Base-by-base conservation (phyloP, 1,140 invertebrate species). In the Centruroides sculpturatus region DNA sequence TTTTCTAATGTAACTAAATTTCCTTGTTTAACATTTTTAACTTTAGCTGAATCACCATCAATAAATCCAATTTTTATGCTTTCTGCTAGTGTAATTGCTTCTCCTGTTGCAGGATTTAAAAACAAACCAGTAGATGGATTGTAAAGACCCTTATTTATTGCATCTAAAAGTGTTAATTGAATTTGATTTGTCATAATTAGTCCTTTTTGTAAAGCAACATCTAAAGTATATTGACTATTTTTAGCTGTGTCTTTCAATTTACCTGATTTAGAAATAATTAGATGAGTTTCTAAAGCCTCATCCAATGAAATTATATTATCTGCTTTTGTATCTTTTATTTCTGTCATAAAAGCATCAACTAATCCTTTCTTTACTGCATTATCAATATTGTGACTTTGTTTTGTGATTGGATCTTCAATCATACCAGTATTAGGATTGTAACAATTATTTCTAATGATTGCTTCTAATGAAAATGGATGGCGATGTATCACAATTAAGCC, bases 131-230 rank as follows among this genome's bases (percentile, higher is more conserved):
- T 84, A 64, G 82, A 78, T 4, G 83, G 78, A 55, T 81, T 81
- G 71, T 91, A 91, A 72, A 89, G 85, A 68, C 87, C 87, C 67
- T 84, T 79, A 65, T 85, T 78, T 59, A 94, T 82, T 51, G 85
- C 79, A 70, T 89, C 84, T 50, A 85, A 80, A 46, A 90, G 74
- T 56, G 82, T 81, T 69, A 84, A 81, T 8, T 81, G 81, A 35
- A 85, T 77, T n/a, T 78, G 75, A 66, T 83, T 82, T 8, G 86
- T 87, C 46, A 81, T 76, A 36, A 90, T 81, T 34, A 88, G 72
- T 41, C 81, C 79, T 71, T 80, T 78, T 62, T 83, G 73, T 7
- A 89, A 70, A 47, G 86, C 87, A 64, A 80, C 76, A 69, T 86
- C 80, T 67, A 89, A 79, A 53, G 83, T 78, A 58, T 88, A 73